Evolutionary conservation across 2,797 vertebrate genomes (phyloP), one percentile per base, ranked within the genome.

Genomic region (Sebastes steindachneri): DNA sequence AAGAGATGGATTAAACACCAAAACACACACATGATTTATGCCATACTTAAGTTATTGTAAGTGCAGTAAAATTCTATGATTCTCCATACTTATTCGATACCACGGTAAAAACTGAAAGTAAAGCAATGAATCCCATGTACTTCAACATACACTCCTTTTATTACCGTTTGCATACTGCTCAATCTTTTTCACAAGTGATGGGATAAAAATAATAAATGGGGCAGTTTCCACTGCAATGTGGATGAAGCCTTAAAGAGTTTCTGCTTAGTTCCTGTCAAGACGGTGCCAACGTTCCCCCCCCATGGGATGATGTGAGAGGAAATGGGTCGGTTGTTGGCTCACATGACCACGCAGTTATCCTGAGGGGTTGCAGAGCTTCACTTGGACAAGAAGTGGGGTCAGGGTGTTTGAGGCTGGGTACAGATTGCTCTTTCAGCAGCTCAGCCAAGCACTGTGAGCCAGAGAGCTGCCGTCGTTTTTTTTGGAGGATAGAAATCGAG

Each of bases 1-100:
- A 17, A 76, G 82, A 88, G 75, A 80, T 51, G 65, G 82, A 92
- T 89, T 88, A 85, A 88, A 83, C 35, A 59, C 53, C 19, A 60
- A 78, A 85, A 33, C 33, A 33, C 33, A 62, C 26, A 5, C 41
- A 7, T 1, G 41, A 45, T 77, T 79, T 17, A 75, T 65, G 48
- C 68, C 6, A 33, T n/a, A 31, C 28, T 58, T 41, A 64, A 9
- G 2, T 67, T 41, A 31, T 41, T 11, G 2, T 35, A n/a, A 15
- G 23, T 21, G 7, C 26, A 31, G 29, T 31, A 31, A 31, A 31
- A 31, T 31, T 31, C 29, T 2, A 31, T 2, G 29, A 31, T 31
- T 31, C 29, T 9, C 29, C 29, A 31, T 31, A 31, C 29, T 31
- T 31, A 31, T 31, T 31, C 29, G 29, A 31, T 31, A 31, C 29